Evolutionary conservation across 2,113 vertebrate genomes (phyloP).

Genomic region (Scophthalmus maximus): DNA sequence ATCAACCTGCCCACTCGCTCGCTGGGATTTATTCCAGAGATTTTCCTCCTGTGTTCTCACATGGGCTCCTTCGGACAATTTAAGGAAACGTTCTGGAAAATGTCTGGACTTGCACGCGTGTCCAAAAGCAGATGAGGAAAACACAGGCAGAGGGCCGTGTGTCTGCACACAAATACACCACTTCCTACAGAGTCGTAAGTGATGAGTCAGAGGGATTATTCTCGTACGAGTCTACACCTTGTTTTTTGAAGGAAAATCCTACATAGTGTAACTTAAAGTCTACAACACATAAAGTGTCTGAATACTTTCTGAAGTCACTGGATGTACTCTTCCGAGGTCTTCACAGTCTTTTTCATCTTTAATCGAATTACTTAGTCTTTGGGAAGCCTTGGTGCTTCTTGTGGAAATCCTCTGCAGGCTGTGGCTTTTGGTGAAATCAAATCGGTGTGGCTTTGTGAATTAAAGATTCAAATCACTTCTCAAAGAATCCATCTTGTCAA

Average conservation of each 20-base stretch:
- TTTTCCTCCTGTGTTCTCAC: too few species aligned
- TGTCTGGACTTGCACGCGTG: too few species aligned
- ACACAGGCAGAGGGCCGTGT: background rate
- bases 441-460: conserved; percentile 3
- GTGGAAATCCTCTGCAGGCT: conserved; percentile 9
- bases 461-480: conserved; percentile 27
- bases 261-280: too few species aligned
- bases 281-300: too few species aligned
- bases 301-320: background rate
- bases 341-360: conserved; percentile 14
- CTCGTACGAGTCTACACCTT: too few species aligned
- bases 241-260: too few species aligned
- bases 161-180: background rate
- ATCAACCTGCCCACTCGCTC: too few species aligned
- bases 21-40: too few species aligned
- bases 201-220: too few species aligned
- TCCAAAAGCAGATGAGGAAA: background rate
- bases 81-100: too few species aligned
- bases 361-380: conserved; percentile 22
- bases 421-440: conserved; percentile 6
- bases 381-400: conserved; percentile 20
- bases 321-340: background rate
- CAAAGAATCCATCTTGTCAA: conserved; percentile 22
- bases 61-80: too few species aligned
- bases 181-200: too few species aligned